Percentiles rank a stretch among this genome's conserved stretches.
These are phyloP conservation scores for Sporophila hypoxantha DNA, from an alignment of 2,113 vertebrate genomes.

Conservation along the genomic window DNA sequence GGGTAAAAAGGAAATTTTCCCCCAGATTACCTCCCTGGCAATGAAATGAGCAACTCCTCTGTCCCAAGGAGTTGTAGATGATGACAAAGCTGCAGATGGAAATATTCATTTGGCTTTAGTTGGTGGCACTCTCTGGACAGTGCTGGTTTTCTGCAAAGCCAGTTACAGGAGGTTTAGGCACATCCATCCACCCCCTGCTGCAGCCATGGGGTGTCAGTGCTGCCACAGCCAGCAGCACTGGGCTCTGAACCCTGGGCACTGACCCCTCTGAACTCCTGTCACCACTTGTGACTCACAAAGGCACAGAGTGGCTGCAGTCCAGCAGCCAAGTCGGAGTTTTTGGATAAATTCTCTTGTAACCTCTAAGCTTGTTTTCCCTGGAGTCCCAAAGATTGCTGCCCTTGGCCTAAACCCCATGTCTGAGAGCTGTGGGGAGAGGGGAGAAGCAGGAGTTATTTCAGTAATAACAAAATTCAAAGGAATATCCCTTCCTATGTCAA, in stretches of 20 bases:
- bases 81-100: not conserved
- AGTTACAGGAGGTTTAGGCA: not conserved
- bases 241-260: too few relatives aligned
- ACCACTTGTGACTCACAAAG: not conserved
- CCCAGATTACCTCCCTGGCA: not conserved
- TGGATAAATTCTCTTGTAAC: not conserved
- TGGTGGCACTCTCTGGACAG: not conserved
- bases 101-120: not conserved
- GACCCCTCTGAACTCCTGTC: not conserved
- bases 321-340: not conserved
- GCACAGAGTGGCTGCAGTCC: not conserved
- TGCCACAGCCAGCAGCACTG: not conserved
- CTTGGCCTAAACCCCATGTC: not conserved
- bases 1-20: not conserved
- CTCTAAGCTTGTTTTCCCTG: not conserved
- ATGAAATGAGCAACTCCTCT: not conserved
- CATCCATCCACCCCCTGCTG: not conserved
- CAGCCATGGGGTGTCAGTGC: accelerated
- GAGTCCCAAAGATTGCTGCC: not conserved
- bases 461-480: not conserved
- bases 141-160: not conserved
- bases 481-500: not conserved
- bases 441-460: not conserved
- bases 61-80: not conserved
- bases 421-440: not conserved